Base-by-base conservation (phyloP, 2,888 invertebrate genomes). In the Dolichopus griseipennis region DNA sequence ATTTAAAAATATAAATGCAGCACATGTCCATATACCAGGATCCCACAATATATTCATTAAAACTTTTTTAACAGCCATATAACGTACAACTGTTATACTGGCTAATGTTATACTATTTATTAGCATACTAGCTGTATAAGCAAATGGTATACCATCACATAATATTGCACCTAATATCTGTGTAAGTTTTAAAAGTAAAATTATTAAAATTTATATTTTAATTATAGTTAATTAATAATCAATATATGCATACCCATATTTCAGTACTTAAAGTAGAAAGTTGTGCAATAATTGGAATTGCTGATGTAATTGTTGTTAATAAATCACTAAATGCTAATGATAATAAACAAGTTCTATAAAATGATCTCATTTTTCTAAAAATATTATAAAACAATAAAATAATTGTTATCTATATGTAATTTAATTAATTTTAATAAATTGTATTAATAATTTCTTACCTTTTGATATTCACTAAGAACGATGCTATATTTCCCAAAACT, bases 71-170 rank as follows among this genome's bases (percentile, higher is more conserved):
- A 81, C 79, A 65, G 78, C 81, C 71, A 75, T 75, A 71, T 83
- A 84, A 67, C 84, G 75, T 71, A 84, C 83, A 65, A 83, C 71
- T 15, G 84, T 83, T 12, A 84, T 81, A 6, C 78, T 76, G 9
- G 83, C 75, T 22, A 84, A 74, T 6, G 81, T 79, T 22, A 80
- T 71, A 1, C 83, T 83, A 70, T 82, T 82, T 1, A 78, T 78
- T 20, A 82, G 73, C n/a, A 82, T 75, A 2, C 82, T 81, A 6
- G 79, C 75, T 5, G 81, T 78, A 75, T 83, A 82, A 2, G 78
- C 71, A 72, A 79, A 78, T 18, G 84, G 83, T 34, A 83, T 75
- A 21, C 80, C 74, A 21, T 75, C 75, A 71, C 84, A 84, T 73
- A 80, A 69, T 69, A 79, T 77, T 43, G 74, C 72, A 4, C 83